Conservation (phyloP, 2,888 invertebrate genomes). For the Tachina fera region DNA sequence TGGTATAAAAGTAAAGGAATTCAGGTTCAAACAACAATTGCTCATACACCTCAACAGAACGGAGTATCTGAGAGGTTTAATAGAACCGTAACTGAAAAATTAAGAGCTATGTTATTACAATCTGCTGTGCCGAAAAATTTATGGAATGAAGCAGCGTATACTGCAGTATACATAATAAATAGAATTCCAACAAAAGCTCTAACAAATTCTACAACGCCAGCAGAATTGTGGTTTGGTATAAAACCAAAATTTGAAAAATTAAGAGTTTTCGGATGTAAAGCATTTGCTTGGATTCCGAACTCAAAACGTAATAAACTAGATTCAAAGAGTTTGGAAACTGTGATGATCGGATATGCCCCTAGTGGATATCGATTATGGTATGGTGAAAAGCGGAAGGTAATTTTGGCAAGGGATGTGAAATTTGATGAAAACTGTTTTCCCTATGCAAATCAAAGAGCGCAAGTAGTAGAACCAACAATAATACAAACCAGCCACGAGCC, state of each 20-base stretch:
- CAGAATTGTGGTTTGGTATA: not conserved
- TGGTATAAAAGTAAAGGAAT: not conserved
- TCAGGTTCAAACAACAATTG: not conserved
- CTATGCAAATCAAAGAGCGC: not conserved
- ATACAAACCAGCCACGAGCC: not conserved
- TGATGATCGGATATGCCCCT: not conserved
- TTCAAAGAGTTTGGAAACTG: no score
- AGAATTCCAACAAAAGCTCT: not conserved
- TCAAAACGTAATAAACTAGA: no score
- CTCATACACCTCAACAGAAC: not conserved
- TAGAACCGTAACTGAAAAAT: not conserved
- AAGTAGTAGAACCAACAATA: no score
- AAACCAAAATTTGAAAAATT: no score
- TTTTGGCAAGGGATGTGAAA: not conserved
- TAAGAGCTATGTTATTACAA: not conserved
- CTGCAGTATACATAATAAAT: constrained; percentile 7
- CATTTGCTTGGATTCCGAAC: no score
- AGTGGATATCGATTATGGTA: not conserved
- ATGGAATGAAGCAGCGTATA: constrained; percentile 3
- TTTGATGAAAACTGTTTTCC: not conserved
- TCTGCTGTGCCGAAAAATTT: constrained; percentile 10
- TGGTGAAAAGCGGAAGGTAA: not conserved
- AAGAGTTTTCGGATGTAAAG: no score
- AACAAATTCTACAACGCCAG: not conserved
- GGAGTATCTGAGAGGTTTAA: not conserved